Percentiles rank a stretch among this genome's conserved stretches.
phyloP scores from a whole-genome alignment of 2,113 vertebrate genomes.

The Cyanoramphus novaezelandiae region DNA sequence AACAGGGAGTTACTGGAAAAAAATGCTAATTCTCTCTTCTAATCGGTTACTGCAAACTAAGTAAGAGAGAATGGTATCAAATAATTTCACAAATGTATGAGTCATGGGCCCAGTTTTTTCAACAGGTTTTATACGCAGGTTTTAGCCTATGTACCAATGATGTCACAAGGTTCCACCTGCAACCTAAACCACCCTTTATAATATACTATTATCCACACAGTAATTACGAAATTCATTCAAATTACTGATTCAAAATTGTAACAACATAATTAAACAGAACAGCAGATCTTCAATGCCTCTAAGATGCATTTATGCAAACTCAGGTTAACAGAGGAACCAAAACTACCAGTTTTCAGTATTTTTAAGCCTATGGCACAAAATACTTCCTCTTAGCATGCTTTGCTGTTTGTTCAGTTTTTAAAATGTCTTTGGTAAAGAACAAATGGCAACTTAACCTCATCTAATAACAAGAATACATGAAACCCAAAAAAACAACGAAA shows the following conservation, averaged over 20 bases:
- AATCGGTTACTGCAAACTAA: neutral
- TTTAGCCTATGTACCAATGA: neutral
- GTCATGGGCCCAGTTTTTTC: neutral
- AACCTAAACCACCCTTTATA: neutral
- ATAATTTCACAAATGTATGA: neutral
- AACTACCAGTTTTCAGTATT: neutral
- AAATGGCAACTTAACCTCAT: neutral
- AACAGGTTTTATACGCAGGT: neutral
- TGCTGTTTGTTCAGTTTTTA: neutral
- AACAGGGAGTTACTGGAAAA: neutral
- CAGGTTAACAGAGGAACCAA: neutral
- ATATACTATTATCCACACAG: neutral
- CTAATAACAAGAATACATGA: neutral
- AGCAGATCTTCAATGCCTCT: neutral
- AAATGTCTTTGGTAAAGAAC: neutral
- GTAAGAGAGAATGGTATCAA: neutral
- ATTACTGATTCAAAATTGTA: neutral
- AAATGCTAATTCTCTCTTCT: neutral
- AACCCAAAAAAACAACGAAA: neutral
- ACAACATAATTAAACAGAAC: neutral
- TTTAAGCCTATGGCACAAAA: fast-evolving
- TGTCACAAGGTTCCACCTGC: neutral
- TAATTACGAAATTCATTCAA: neutral
- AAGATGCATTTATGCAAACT: neutral
- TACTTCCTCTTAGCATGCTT: neutral